Base-by-base conservation (phyloP, 2,113 vertebrate species). In the Mesitornis unicolor region DNA sequence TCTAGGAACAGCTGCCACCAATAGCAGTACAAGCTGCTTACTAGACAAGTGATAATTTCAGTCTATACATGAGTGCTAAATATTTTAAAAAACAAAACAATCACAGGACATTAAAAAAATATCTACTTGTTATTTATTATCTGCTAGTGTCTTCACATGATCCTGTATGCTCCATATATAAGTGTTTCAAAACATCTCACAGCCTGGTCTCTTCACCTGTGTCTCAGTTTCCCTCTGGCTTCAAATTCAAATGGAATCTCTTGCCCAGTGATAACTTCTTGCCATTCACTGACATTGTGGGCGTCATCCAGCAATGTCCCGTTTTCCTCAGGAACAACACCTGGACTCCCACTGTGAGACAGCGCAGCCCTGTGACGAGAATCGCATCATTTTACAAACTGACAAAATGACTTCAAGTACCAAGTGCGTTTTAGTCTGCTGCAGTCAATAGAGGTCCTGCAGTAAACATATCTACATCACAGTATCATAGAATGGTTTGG, bases 171-270 rank as follows among this genome's bases (percentile, higher is more conserved):
- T 38, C 61, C 67, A 70, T 1, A 47, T 0, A 42, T 0, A 1
- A 78, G 15, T n/a, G 18, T 63, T 45, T 57, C 38, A 86, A 75
- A 95, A 60, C 19, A 56, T 31, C 43, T 75, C 56, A 17, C 28
- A 59, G 51, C 24, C 38, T 65, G 47, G 38, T n/a, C 16, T 7
- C 35, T 53, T 95, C 98, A 99, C 99, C 99, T 98, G 98, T 99
- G 99, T 59, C 99, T 98, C 53, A 99, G 98, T 76, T 99, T 99
- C 96, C 99, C 99, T 48, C 98, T 98, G 73, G 99, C 99, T 97
- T 99, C 99, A 96, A 99, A 99, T 96, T 99, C 99, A 97, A 99
- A 99, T 0, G 99, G 99, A 69, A 99, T 97, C 97, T 99, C 99
- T 96, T 99, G 98, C 12, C 99, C 99, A 0, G 99, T 99, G 84